phyloP scores from a whole-genome alignment of 2,113 vertebrate genomes.

The Platysteira castanea region DNA sequence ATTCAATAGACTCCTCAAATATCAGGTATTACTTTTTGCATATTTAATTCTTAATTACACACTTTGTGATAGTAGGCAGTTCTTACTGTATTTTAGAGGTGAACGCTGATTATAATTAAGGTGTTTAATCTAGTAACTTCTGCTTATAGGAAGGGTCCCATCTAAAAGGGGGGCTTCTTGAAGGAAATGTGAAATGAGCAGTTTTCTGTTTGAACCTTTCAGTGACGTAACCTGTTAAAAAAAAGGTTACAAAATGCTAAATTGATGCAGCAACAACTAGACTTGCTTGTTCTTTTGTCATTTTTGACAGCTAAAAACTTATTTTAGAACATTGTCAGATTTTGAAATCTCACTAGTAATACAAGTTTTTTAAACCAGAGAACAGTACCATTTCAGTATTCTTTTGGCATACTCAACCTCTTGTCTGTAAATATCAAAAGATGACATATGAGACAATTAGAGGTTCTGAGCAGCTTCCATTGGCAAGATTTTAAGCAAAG shows the following conservation, averaged over 20 bases:
- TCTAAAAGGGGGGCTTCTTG: background rate
- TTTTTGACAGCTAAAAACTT: background rate
- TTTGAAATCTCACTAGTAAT: background rate
- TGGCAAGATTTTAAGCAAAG: background rate
- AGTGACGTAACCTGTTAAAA: background rate
- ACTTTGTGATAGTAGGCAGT: background rate
- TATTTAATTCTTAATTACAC: conserved; percentile 5
- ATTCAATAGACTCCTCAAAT: conserved; percentile 93
- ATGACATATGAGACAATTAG: background rate
- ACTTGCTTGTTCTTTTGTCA: background rate
- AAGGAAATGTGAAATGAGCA: background rate
- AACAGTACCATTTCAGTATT: background rate
- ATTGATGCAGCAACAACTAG: background rate
- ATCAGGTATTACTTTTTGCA: conserved; percentile 81
- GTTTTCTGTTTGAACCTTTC: background rate
- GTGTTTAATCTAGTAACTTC: background rate
- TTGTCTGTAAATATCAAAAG: background rate
- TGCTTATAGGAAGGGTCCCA: background rate
- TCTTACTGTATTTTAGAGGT: background rate
- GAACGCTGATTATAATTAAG: background rate
- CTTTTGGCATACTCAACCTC: background rate
- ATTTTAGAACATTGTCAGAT: background rate
- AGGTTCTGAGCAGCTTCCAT: background rate
- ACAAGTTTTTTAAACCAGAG: background rate
- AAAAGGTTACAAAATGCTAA: background rate